Evolutionary conservation across 2,888 invertebrate genomes (phyloP).

Genomic region (Cheilosia vulpina): DNA sequence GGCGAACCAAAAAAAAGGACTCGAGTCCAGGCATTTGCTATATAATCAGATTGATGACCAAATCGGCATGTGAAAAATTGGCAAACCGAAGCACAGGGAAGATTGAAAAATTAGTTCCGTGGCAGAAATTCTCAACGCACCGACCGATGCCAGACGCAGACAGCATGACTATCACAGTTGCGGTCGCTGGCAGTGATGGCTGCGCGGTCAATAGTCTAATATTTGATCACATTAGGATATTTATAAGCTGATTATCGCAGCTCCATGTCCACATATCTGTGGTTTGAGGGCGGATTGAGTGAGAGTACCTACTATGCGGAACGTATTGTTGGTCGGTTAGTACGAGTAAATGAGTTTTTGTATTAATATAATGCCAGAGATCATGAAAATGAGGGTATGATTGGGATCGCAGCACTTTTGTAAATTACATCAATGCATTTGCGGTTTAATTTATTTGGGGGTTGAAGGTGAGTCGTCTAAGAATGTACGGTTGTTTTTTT

Average conservation of each 20-base stretch:
- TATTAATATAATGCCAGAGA: constrained; percentile 40
- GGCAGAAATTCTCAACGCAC: neutral
- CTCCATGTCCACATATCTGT: constrained; percentile 3
- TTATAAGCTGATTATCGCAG: constrained; percentile 60
- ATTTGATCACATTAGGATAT: constrained; percentile 69
- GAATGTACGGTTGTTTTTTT: no score
- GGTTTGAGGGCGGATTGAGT: neutral
- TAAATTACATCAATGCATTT: no score
- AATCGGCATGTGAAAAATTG: constrained; percentile 14
- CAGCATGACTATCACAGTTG: neutral
- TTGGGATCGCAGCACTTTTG: no score
- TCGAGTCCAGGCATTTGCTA: constrained; percentile 3
- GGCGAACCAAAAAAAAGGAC: constrained; percentile 39
- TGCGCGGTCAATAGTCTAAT: constrained; percentile 49
- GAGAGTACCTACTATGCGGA: neutral
- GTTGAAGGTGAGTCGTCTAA: no score
- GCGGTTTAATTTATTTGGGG: no score
- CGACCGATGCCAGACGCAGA: neutral
- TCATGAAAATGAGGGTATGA: neutral
- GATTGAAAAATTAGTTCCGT: constrained; percentile 22
- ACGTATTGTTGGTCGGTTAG: neutral
- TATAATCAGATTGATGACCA: constrained; percentile 50
- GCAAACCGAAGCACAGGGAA: constrained; percentile 16
- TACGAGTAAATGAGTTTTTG: constrained; percentile 42
- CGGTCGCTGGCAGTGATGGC: constrained; percentile 18